Base-by-base conservation (phyloP, 2,888 invertebrate species). In the Neria commutata region DNA sequence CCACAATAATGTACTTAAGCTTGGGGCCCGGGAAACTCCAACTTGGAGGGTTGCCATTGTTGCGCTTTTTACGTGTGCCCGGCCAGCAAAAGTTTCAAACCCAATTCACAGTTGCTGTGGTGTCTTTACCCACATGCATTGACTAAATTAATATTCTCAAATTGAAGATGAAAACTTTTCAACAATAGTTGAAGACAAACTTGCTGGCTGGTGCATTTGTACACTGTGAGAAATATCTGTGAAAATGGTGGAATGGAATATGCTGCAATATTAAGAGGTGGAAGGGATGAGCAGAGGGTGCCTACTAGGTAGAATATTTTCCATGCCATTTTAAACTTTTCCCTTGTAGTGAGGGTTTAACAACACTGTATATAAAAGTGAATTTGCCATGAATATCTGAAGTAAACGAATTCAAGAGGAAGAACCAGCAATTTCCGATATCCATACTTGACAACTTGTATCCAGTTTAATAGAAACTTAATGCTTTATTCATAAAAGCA, bases 71-170 rank as follows among this genome's bases (percentile, higher is more conserved):
- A 24, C 47, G 17, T 56, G 60, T 60, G 67, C 60, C 64, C 63
- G 58, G 58, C 66, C 45, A 45, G n/a, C n/a, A 52, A 61, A 68
- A 70, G 61, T 65, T 72, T 55, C 21, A 3, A 42, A 34, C 50
- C 21, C 34, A 50, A 33, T 69, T 62, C 71, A 56, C 60, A 58
- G 72, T 66, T 64, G 57, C 72, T 74, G 63, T 72, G 68, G 63
- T 72, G 63, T 68, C 74, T 63, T 67, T 58, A 64, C 73, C 72
- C 73, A 73, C 72, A 73, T 72, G 72, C 72, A 73, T 72, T 73
- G 42, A 70, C 72, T 73, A 73, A 72, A 72, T 72, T 72, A 75
- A 72, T 72, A 72, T 73, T 68, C 72, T 75, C 75, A 70, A 72
- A 72, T n/a, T n/a, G n/a, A n/a, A n/a, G n/a, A n/a, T 73, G 67